Percentiles rank a stretch among this genome's conserved stretches.
Evolutionary conservation across 2,888 invertebrate species (phyloP).

Genomic region (Teinopalpus imperialis): DNA sequence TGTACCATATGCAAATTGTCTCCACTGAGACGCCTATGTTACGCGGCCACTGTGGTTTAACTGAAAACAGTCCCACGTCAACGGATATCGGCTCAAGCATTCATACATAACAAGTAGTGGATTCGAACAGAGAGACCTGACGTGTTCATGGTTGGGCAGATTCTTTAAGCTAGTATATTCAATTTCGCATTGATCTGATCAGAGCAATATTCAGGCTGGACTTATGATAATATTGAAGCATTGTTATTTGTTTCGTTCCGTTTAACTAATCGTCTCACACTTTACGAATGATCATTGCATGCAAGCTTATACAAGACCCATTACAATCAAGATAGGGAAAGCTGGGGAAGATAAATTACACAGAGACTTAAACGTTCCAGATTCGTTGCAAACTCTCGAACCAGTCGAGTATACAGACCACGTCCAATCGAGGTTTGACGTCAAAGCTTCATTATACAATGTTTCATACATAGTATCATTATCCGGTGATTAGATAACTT

Average conservation of each 20-base stretch:
- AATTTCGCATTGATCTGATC: too few species aligned
- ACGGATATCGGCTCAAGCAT: slow-evolving; percentile 61
- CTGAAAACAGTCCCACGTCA: slow-evolving; percentile 72
- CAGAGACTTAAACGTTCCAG: slow-evolving; percentile 9
- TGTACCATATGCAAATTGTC: slow-evolving; percentile 56
- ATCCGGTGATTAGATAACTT: slow-evolving; percentile 28
- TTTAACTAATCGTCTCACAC: too few species aligned
- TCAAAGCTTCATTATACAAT: slow-evolving; percentile 27
- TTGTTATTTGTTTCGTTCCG: background rate
- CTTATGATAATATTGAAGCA: too few species aligned
- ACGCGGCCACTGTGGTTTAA: slow-evolving; percentile 53
- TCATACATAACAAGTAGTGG: slow-evolving; percentile 67
- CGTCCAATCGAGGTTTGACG: slow-evolving; percentile 26
- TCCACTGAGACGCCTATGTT: slow-evolving; percentile 53
- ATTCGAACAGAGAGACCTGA: slow-evolving; percentile 12
- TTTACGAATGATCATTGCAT: too few species aligned
- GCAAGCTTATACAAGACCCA: background rate
- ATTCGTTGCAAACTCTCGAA: slow-evolving; percentile 9
- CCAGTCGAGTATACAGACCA: slow-evolving; percentile 4
- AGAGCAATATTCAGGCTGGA: too few species aligned
- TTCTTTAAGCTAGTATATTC: too few species aligned
- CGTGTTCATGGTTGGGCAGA: too few species aligned
- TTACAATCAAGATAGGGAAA: slow-evolving; percentile 15
- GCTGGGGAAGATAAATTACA: slow-evolving; percentile 11
- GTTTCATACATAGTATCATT: slow-evolving; percentile 23